Evolutionary conservation across 1,140 invertebrate species (phyloP), one percentile per base, ranked within the genome.

Genomic region (Panulirus ornatus): DNA sequence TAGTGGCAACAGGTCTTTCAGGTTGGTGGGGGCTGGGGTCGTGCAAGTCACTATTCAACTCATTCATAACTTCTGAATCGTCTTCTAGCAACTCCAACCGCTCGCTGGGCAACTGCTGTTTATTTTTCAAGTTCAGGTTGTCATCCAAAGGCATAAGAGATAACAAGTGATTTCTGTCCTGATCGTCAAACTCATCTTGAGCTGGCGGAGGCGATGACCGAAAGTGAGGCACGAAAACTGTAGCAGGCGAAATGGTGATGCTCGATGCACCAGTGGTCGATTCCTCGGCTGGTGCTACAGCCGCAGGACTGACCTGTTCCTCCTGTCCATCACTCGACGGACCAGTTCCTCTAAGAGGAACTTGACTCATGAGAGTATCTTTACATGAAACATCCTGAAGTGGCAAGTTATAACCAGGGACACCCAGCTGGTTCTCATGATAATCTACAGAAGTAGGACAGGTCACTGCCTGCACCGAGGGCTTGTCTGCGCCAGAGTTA

Each of bases 181-280:
- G 19, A 19, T 58, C 19, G 34, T 22, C 11, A 14, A 6, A 16
- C n/a, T 1, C 14, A 16, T 83, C 58, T 1, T 42, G 40, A 22
- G 14, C 11, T 19, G 42, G 27, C 5, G 63, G 40, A 40, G 6
- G 27, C 27, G 40, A 27, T 6, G 0, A 51, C 30, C 9, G 79
- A 54, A n/a, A n/a, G 47, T 84, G 63, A 36, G 82, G 73, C 44
- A 87, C 84, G 11, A 87, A 40, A 51, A 87, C 63, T 16, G 84
- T 87, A n/a, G 84, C 63, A 34, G 84, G 84, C 1, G 84, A 78
- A 73, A 87, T 58, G 73, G 84, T 87, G 22, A 79, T 38, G n/a
- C 11, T 47, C 22, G 82, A 27, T 16, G 5, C 30, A 44, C 70
- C 44, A 40, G 11, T 47, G 44, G 44, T 6, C 5, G 44, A 47